A percentile compares a stretch with the other conserved stretches of the same genome.
Conservation (phyloP, 2,797 vertebrate genomes). For the Psittacula echo region DNA sequence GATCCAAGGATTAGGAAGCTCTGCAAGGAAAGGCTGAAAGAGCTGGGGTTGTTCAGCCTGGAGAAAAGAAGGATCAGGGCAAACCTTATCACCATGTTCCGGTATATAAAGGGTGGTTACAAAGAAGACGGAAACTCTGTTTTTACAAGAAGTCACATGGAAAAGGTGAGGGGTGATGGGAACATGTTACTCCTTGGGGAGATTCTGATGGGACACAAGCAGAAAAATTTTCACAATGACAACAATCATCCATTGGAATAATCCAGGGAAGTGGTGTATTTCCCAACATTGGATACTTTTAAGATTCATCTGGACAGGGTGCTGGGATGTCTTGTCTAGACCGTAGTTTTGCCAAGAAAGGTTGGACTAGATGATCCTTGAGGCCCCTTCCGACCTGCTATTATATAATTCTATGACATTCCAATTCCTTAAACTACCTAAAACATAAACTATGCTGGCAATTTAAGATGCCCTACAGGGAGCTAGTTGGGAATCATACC, state of each 20-base stretch:
- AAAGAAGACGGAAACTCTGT: background rate
- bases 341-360: background rate
- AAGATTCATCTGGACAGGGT: background rate
- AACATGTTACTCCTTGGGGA: background rate
- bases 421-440: background rate
- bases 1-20: background rate
- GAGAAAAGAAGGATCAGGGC: background rate
- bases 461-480: background rate
- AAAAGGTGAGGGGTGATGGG: background rate
- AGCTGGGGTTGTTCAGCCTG: background rate
- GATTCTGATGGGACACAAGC: background rate
- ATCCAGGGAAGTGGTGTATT: background rate
- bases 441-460: background rate
- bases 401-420: background rate
- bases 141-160: background rate
- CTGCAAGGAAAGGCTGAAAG: background rate
- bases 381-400: background rate
- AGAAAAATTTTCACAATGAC: background rate
- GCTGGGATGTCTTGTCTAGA: background rate
- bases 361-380: background rate
- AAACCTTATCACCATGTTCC: background rate
- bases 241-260: background rate
- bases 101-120: background rate
- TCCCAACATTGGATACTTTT: background rate
- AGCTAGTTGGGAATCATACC: background rate